Evolutionary conservation across 2,888 invertebrate genomes (phyloP).

Genomic region (Ptilodon capucinus): DNA sequence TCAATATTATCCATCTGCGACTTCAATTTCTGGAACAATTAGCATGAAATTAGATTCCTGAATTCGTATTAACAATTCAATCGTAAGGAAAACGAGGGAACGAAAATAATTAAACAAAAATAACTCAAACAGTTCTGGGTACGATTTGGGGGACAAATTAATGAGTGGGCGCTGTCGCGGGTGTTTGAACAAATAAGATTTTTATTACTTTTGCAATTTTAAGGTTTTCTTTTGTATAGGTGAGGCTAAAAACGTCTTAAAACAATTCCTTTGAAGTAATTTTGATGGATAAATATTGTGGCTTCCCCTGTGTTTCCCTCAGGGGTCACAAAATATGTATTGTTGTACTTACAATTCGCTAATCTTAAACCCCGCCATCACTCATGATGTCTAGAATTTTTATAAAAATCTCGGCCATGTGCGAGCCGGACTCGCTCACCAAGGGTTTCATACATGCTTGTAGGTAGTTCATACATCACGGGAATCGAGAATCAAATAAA

Average conservation of each 20-base stretch:
- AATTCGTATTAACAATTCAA: conserved; percentile 1
- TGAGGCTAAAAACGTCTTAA: neutral
- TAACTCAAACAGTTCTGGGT: neutral
- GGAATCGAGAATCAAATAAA: too few species aligned
- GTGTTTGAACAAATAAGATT: neutral
- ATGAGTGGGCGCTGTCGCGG: neutral
- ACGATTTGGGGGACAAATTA: neutral
- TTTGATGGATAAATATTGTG: too few species aligned
- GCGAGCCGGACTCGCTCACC: too few species aligned
- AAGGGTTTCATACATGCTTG: too few species aligned
- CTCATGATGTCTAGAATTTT: too few species aligned
- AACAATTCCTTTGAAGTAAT: neutral
- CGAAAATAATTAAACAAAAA: neutral
- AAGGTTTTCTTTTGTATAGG: neutral
- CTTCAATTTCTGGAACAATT: neutral
- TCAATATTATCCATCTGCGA: neutral
- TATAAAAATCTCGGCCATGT: too few species aligned
- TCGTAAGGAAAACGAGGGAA: neutral
- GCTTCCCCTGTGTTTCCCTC: too few species aligned
- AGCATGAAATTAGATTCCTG: neutral
- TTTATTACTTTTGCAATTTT: neutral
- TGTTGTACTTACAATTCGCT: too few species aligned
- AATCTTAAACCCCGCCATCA: too few species aligned
- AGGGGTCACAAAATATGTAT: too few species aligned
- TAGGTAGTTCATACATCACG: too few species aligned